Evolutionary conservation across 2,888 invertebrate species (phyloP).

Genomic region (Habroteleia sp.): DNA sequence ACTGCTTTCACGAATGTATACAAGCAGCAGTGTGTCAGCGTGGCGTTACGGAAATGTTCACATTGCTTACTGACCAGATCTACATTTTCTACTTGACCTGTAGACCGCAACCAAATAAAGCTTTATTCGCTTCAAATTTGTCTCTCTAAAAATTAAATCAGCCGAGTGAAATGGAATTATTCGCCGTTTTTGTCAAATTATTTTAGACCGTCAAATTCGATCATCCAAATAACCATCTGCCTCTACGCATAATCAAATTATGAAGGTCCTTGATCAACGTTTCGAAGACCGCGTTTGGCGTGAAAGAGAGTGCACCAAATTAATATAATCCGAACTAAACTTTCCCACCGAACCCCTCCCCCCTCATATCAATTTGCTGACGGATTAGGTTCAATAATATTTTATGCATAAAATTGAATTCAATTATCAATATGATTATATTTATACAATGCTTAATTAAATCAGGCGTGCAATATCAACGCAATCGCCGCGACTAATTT

Average conservation of each 20-base stretch:
- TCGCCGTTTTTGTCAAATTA: background rate
- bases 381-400: too few species aligned
- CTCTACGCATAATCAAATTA: slow-evolving; percentile 1
- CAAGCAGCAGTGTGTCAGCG: slow-evolving; percentile 60
- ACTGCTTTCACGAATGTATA: slow-evolving; percentile 33
- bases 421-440: slow-evolving; percentile 11
- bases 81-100: slow-evolving; percentile 67
- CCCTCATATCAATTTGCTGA: too few species aligned
- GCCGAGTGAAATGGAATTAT: slow-evolving; percentile 2
- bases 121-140: slow-evolving; percentile 19
- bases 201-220: background rate
- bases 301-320: too few species aligned
- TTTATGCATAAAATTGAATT: too few species aligned
- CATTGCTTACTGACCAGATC: slow-evolving; percentile 70
- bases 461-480: slow-evolving; percentile 2
- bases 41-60: slow-evolving; percentile 66
- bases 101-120: slow-evolving; percentile 63
- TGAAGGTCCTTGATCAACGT: background rate
- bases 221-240: background rate
- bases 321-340: too few species aligned
- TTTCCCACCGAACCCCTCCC: too few species aligned
- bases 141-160: slow-evolving; percentile 23
- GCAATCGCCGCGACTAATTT: slow-evolving; percentile 9
- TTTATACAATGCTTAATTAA: slow-evolving; percentile 16
- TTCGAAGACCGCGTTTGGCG: too few species aligned